phyloP scores from a whole-genome alignment of 2,113 vertebrate species.

The Dendrocopos noguchii region DNA sequence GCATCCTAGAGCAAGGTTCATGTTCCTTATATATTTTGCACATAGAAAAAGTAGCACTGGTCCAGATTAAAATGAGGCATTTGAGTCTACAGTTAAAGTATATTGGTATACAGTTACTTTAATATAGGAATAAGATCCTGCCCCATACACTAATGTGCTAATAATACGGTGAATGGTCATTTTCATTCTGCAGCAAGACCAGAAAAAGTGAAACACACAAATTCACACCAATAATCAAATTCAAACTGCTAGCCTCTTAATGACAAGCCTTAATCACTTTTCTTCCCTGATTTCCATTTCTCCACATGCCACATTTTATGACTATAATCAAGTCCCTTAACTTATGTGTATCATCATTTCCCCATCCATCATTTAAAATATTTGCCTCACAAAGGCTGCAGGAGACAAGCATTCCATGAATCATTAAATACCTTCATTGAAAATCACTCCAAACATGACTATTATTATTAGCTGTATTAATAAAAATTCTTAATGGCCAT shows the following conservation, averaged over 20 bases:
- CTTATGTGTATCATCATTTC: conserved; percentile 20
- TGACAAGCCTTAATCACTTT: not conserved
- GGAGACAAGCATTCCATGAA: conserved; percentile 29
- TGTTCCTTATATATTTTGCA: not conserved
- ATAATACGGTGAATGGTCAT: not conserved
- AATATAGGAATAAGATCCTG: not conserved
- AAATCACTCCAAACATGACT: conserved; percentile 13
- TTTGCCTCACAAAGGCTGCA: not conserved
- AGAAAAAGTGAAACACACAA: not conserved
- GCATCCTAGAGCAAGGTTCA: not conserved
- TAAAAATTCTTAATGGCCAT: conserved; percentile 38
- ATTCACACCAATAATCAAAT: not conserved
- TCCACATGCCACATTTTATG: not conserved
- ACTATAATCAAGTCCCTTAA: not conserved
- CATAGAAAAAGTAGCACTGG: not conserved
- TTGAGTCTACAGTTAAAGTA: not conserved
- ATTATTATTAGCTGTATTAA: conserved; percentile 29
- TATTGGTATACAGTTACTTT: not conserved
- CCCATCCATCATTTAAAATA: conserved; percentile 3
- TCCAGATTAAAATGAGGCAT: not conserved
- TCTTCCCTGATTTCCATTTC: not conserved
- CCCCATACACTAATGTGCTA: not conserved
- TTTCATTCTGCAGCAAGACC: not conserved
- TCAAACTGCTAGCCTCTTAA: not conserved
- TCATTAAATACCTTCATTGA: conserved; percentile 25